phyloP scores from a whole-genome alignment of 2,888 invertebrate species.

The Scaptomyza caliginosa region DNA sequence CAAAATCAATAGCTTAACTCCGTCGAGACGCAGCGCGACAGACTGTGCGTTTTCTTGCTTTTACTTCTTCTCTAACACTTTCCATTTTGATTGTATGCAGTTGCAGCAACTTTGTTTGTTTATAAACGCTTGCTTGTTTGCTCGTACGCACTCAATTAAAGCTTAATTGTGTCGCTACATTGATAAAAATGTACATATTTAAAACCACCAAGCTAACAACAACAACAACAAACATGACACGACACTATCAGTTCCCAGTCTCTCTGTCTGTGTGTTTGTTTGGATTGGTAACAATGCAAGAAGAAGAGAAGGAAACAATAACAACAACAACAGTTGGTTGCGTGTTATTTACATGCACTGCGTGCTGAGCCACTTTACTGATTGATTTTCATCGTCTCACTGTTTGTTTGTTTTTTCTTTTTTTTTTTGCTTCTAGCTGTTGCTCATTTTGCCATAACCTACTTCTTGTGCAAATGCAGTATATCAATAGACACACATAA shows the following conservation, averaged over 20 bases:
- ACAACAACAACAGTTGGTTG: constrained; percentile 67
- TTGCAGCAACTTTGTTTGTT: constrained; percentile 51
- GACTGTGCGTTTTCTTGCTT: constrained; percentile 2
- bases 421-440: constrained; percentile 21
- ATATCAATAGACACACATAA: constrained; percentile 28
- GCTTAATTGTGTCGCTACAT: constrained; percentile 61
- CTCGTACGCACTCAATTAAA: constrained; percentile 66
- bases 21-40: constrained; percentile 14
- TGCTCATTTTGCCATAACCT: constrained; percentile 71
- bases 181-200: constrained; percentile 34
- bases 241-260: constrained; percentile 31
- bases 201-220: constrained; percentile 13
- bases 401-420: constrained; percentile 16
- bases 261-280: constrained; percentile 13
- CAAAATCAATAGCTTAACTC: constrained; percentile 40
- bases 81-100: constrained; percentile 33
- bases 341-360: constrained; percentile 60
- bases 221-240: constrained; percentile 40
- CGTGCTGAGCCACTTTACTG: constrained; percentile 58
- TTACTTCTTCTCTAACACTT: constrained; percentile 44
- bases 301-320: not conserved
- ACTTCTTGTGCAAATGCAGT: constrained; percentile 69
- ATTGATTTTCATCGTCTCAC: constrained; percentile 49
- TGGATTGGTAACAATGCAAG: constrained; percentile 36
- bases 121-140: constrained; percentile 32